phyloP scores from a whole-genome alignment of 1,140 invertebrate species.

The Solenopsis invicta region DNA sequence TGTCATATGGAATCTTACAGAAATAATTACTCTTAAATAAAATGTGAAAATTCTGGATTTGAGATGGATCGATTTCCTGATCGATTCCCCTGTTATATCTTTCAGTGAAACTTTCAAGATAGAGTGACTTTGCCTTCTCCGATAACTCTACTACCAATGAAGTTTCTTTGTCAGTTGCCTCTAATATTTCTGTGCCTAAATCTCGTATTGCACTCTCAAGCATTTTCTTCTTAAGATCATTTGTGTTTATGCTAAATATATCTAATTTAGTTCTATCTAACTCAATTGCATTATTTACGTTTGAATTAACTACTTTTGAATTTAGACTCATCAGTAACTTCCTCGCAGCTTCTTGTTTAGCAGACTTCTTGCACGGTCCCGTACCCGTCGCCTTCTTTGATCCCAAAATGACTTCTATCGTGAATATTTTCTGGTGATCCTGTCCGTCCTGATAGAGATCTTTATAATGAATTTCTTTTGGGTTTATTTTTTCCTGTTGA shows the following conservation, averaged over 20 bases:
- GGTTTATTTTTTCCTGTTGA: background rate
- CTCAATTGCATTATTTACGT: background rate
- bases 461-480: background rate
- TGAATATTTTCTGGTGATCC: background rate
- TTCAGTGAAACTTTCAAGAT: background rate
- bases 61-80: no score
- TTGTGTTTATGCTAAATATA: no score
- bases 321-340: background rate
- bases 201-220: background rate
- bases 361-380: background rate
- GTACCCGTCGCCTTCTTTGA: background rate
- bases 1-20: background rate
- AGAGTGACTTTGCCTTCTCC: background rate
- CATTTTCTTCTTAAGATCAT: background rate
- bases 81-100: background rate
- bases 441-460: background rate
- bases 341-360: constrained; percentile 53
- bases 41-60: background rate
- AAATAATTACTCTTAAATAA: background rate
- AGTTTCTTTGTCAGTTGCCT: background rate
- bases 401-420: background rate
- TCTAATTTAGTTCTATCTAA: no score
- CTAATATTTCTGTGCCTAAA: background rate
- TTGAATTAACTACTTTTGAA: background rate
- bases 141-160: background rate